Evolutionary conservation across 2,113 vertebrate species (phyloP).

Genomic region (Catharus fuscescens): DNA sequence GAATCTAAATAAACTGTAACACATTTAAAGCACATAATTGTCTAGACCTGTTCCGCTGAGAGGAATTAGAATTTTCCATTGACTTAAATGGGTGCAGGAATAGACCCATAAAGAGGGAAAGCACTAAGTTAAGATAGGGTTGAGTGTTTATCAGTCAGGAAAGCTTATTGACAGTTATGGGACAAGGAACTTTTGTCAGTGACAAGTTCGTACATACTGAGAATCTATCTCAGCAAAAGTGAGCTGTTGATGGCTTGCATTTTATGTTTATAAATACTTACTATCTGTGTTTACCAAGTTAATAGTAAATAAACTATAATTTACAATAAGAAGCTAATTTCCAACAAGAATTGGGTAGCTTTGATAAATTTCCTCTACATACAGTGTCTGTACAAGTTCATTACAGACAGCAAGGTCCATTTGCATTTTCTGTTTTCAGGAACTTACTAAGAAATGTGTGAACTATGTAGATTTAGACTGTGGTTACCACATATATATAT

Average conservation of each 20-base stretch:
- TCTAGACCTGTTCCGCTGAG: background rate
- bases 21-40: background rate
- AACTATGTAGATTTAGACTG: conserved; percentile 7
- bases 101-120: background rate
- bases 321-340: background rate
- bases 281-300: background rate
- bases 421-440: background rate
- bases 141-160: background rate
- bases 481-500: conserved; percentile 41
- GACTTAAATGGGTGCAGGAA: background rate
- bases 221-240: background rate
- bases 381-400: background rate
- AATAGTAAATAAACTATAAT: background rate
- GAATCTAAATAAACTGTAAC: background rate
- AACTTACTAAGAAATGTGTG: background rate
- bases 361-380: background rate
- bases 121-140: background rate
- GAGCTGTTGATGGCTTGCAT: background rate
- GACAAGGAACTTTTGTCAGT: background rate
- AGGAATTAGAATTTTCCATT: background rate
- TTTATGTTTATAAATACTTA: conserved; percentile 12
- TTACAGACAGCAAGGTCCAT: background rate
- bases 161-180: background rate
- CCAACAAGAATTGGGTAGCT: background rate
- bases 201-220: background rate